These are phyloP conservation scores for Tenthredo distinguenda DNA, from an alignment of 2,888 invertebrate genomes.

Conservation along the genomic window DNA sequence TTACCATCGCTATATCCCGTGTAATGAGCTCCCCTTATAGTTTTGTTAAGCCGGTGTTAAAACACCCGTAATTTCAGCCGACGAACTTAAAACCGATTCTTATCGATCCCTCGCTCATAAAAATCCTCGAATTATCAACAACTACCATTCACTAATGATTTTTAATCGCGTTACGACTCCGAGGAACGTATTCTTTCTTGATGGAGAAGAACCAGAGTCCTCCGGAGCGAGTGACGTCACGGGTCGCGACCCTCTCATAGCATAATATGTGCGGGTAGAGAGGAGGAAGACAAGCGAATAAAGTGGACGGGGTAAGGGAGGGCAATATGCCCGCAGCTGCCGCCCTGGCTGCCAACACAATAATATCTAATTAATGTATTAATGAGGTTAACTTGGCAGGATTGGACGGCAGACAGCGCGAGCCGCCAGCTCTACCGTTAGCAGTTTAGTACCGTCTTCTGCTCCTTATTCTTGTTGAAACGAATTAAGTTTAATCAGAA, in stretches of 20 bases:
- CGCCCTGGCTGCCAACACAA: constrained; percentile 76
- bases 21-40: constrained; percentile 66
- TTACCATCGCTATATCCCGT: constrained; percentile 68
- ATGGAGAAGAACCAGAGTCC: background rate
- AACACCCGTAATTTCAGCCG: background rate
- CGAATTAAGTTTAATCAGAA: constrained; percentile 73
- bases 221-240: constrained; percentile 64
- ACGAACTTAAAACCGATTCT: background rate
- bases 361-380: constrained; percentile 78
- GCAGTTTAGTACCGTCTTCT: constrained; percentile 62
- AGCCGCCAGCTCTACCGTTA: constrained; percentile 61
- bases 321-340: constrained; percentile 71
- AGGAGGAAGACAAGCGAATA: constrained; percentile 49
- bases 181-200: background rate
- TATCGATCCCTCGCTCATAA: background rate
- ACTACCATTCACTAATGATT: background rate
- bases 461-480: constrained; percentile 65
- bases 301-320: constrained; percentile 40
- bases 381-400: constrained; percentile 77
- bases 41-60: constrained; percentile 36
- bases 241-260: constrained; percentile 64
- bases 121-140: background rate
- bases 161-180: background rate
- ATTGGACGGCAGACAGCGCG: constrained; percentile 75
- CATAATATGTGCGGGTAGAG: constrained; percentile 58